Percentiles rank a stretch among this genome's conserved stretches.
These are phyloP conservation scores for Neodiprion lecontei DNA, from an alignment of 1,140 invertebrate genomes.

Conservation along the genomic window DNA sequence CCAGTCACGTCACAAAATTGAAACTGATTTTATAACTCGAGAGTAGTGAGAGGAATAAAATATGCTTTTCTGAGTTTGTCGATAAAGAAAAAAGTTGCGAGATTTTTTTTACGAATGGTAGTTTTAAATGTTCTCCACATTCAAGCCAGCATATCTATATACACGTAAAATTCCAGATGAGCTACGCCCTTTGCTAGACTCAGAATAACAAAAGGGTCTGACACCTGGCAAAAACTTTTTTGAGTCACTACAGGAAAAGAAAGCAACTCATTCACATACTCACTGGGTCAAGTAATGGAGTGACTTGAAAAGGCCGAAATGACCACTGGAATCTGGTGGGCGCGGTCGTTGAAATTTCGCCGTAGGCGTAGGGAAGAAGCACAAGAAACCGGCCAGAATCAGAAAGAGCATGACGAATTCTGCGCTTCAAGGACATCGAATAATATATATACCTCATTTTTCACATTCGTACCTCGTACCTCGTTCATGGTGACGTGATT, in stretches of 20 bases:
- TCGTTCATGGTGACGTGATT: not conserved
- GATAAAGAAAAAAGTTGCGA: too few species aligned
- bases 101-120: too few species aligned
- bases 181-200: not conserved
- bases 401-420: slow-evolving; percentile 40
- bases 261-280: not conserved
- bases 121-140: too few species aligned
- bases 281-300: slow-evolving; percentile 28
- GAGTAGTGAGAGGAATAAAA: too few species aligned
- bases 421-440: slow-evolving; percentile 13
- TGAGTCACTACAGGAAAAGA: not conserved
- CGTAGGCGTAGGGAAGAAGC: slow-evolving; percentile 33
- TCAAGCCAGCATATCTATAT: too few species aligned
- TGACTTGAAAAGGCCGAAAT: slow-evolving; percentile 24
- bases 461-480: not conserved
- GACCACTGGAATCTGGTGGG: not conserved
- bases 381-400: slow-evolving; percentile 30
- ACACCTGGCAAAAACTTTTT: not conserved
- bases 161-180: too few species aligned
- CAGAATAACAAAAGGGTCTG: not conserved
- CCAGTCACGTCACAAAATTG: too few species aligned
- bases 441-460: not conserved
- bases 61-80: too few species aligned
- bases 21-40: too few species aligned
- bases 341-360: not conserved